Evolutionary conservation across 1,140 invertebrate species (phyloP).

Genomic region (Danaus melanippus): DNA sequence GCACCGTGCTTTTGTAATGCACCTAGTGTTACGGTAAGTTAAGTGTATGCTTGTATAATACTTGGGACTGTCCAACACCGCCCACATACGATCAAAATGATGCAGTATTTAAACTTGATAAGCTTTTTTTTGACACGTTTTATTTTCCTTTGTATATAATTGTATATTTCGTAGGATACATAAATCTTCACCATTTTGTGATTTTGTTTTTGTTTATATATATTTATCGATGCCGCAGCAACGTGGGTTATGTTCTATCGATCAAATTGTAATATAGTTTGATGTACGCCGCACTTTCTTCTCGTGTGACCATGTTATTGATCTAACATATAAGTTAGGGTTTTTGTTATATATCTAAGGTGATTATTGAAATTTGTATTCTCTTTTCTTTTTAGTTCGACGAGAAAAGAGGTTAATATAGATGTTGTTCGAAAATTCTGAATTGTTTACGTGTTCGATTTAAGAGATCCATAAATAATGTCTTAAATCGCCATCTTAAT

Average conservation of each 20-base stretch:
- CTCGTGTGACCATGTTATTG: conserved; percentile 21
- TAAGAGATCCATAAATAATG: no score
- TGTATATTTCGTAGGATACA: conserved; percentile 63
- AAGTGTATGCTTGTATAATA: conserved; percentile 26
- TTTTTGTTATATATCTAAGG: conserved; percentile 26
- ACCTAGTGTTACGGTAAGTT: conserved; percentile 39
- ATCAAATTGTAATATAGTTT: conserved; percentile 25
- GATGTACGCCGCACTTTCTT: conserved; percentile 15
- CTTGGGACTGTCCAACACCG: conserved; percentile 12
- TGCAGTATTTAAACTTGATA: conserved; percentile 53
- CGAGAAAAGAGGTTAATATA: conserved; percentile 8
- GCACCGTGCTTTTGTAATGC: conserved; percentile 43
- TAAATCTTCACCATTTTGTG: conserved; percentile 39
- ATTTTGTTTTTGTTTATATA: conserved; percentile 57
- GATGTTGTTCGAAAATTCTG: no score
- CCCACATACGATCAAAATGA: conserved; percentile 44
- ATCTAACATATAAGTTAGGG: conserved; percentile 21
- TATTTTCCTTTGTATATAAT: conserved; percentile 62
- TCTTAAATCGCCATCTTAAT: no score
- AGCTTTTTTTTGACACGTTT: conserved; percentile 59
- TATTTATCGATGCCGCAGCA: conserved; percentile 16
- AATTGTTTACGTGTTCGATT: conserved; percentile 2
- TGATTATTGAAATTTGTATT: conserved; percentile 14
- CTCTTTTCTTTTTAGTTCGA: conserved; percentile 8
- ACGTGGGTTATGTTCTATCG: conserved; percentile 16